These are phyloP conservation scores for Lagenorhynchus albirostris DNA, from an alignment of 2,113 vertebrate genomes.

Conservation along the genomic window DNA sequence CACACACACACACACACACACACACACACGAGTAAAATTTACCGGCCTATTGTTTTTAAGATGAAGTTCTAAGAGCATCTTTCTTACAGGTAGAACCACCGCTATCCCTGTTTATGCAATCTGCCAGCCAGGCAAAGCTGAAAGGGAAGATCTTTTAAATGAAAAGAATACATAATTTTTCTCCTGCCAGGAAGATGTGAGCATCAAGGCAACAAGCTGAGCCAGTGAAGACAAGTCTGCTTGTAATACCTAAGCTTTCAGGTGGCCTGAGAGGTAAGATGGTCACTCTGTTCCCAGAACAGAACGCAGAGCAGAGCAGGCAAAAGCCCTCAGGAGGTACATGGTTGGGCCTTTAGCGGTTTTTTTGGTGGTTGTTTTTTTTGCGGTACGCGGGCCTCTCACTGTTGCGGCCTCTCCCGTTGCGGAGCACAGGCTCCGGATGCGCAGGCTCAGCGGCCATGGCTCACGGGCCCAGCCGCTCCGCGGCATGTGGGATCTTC, in stretches of 20 bases:
- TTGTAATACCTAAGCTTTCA: not conserved
- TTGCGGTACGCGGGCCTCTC: too few species aligned
- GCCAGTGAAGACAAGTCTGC: not conserved
- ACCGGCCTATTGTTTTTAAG: not conserved
- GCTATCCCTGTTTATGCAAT: not conserved
- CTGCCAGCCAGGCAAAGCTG: constrained; percentile 17
- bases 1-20: not conserved
- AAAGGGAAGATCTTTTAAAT: constrained; percentile 4
- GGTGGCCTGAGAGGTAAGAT: not conserved
- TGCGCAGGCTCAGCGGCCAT: too few species aligned
- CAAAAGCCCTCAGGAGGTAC: not conserved
- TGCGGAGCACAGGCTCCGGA: too few species aligned
- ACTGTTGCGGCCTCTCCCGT: too few species aligned
- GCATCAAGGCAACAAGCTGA: not conserved
- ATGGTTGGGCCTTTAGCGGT: not conserved
- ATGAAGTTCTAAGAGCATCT: not conserved
- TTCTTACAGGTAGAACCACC: not conserved
- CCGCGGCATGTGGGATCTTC: too few species aligned
- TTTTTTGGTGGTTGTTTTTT: not conserved
- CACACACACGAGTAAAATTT: not conserved
- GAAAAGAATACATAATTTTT: not conserved
- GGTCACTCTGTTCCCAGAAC: not conserved
- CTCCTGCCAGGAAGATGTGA: not conserved
- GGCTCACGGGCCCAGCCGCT: too few species aligned
- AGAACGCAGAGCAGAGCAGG: not conserved